A percentile compares a stretch with the other conserved stretches of the same genome.
Evolutionary conservation across 2,113 vertebrate genomes (phyloP).

Genomic region (Poecilia latipinna): DNA sequence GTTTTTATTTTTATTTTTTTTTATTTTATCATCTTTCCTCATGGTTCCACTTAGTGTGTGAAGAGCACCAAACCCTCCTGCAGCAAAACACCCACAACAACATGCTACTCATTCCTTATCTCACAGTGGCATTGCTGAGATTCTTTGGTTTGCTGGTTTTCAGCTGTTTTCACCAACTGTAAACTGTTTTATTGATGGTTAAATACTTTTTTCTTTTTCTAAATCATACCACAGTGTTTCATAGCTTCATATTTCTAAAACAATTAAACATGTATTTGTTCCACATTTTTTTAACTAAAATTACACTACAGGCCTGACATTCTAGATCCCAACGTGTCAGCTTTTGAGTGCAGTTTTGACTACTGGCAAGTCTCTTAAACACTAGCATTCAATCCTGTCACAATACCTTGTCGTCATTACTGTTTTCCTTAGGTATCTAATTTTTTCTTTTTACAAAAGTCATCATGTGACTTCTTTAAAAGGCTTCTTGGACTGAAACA

Average conservation of each 20-base stretch:
- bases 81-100: not conserved
- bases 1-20: too few species aligned
- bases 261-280: too few species aligned
- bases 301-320: not conserved
- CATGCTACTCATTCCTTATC: not conserved
- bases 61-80: too few species aligned
- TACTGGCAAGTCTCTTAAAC: conserved; percentile 2
- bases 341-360: conserved; percentile 3
- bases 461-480: not conserved
- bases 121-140: too few species aligned
- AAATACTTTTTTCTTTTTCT: not conserved
- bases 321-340: not conserved
- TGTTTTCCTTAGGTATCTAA: too few species aligned
- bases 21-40: too few species aligned
- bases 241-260: too few species aligned
- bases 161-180: not conserved
- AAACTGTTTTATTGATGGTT: not conserved
- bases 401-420: not conserved
- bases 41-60: too few species aligned
- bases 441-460: not conserved
- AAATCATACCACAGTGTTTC: not conserved
- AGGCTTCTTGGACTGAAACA: conserved; percentile 9
- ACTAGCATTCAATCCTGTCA: not conserved
- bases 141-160: not conserved
- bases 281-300: not conserved